Percentiles rank a stretch among this genome's conserved stretches.
These are phyloP conservation scores for Lophotriccus pileatus DNA, from an alignment of 2,797 vertebrate species.

Conservation along the genomic window DNA sequence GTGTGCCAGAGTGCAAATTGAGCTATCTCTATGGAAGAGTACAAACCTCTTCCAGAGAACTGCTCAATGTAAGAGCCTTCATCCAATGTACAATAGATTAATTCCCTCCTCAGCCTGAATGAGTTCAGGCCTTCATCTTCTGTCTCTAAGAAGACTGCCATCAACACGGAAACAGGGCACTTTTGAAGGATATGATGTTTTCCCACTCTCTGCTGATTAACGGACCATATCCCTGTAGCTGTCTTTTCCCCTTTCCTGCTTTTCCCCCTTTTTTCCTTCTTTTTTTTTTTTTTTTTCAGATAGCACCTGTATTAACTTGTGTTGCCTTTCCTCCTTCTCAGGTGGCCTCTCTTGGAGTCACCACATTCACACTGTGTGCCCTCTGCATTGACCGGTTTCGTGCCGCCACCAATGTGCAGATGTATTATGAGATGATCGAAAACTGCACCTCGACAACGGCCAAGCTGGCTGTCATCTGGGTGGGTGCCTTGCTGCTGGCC, in stretches of 20 bases:
- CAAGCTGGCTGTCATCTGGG: slow-evolving; percentile 95
- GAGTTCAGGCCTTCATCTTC: not conserved
- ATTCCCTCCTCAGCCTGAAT: not conserved
- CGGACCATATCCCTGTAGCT: not conserved
- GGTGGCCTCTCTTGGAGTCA: slow-evolving; percentile 94
- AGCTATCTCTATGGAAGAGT: not conserved
- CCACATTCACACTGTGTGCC: slow-evolving; percentile 93
- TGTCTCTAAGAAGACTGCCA: not conserved
- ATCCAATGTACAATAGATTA: not conserved
- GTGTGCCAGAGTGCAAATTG: not conserved
- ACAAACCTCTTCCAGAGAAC: not conserved
- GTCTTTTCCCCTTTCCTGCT: not conserved
- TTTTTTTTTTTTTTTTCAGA: too few relatives aligned
- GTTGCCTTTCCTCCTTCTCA: slow-evolving; percentile 51
- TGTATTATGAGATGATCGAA: slow-evolving; percentile 97
- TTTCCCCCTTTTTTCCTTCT: too few relatives aligned
- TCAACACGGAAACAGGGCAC: not conserved
- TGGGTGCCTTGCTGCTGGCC: slow-evolving; percentile 91
- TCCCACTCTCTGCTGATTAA: not conserved
- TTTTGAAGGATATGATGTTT: not conserved
- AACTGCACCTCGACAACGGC: slow-evolving; percentile 91
- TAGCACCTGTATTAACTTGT: not conserved
- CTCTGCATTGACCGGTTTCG: slow-evolving; percentile 96
- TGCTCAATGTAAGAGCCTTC: not conserved
- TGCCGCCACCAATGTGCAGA: slow-evolving; percentile 91